Base-by-base conservation (phyloP, 1,140 invertebrate species). In the Lethocerus indicus region DNA sequence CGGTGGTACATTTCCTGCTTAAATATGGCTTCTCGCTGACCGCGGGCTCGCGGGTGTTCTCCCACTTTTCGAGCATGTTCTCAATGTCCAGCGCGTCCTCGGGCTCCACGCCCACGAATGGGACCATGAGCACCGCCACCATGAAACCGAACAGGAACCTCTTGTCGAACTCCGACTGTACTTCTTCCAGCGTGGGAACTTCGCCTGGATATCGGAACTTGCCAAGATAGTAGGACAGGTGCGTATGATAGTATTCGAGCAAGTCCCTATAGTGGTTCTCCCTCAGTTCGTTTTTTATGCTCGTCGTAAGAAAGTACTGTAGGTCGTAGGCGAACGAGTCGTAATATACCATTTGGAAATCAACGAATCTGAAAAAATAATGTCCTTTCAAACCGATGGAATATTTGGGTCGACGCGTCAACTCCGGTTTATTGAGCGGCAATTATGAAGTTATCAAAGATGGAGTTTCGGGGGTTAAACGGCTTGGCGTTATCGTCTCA, bases 281-380 rank as follows among this genome's bases (percentile, higher is more conserved):
- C 36, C 43, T 37, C n/a, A 12, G 39, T 23, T 53, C 44, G 6
- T 12, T 20, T 5, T 48, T 39, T 2, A 51, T 52, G 28, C 54
- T 56, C 1, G 50, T 53, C 27, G 50, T 47, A 13, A 61, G 39
- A 40, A 57, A 57, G 36, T 59, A 55, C 1, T 26, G n/a, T 7
- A 61, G 18, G 46, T 61, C 59, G 1, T 49, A 39, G 7, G 47
- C 53, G 12, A 52, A 53, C 20, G 52, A 56, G 2, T 44, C 45
- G 21, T 53, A 51, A 12, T 43, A 41, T 9, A 41, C 12, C 4
- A 56, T 46, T 41, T 60, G 59, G 24, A 60, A 54, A 44, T 60
- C 59, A 1, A 57, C 3, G 7, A 57, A 47, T 28, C 54, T 51
- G 43, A 51, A 51, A 51, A 13, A 9, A n/a, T 44, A 29, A 9